phyloP scores from a whole-genome alignment of 2,888 invertebrate species.

The Tridacna gigas region DNA sequence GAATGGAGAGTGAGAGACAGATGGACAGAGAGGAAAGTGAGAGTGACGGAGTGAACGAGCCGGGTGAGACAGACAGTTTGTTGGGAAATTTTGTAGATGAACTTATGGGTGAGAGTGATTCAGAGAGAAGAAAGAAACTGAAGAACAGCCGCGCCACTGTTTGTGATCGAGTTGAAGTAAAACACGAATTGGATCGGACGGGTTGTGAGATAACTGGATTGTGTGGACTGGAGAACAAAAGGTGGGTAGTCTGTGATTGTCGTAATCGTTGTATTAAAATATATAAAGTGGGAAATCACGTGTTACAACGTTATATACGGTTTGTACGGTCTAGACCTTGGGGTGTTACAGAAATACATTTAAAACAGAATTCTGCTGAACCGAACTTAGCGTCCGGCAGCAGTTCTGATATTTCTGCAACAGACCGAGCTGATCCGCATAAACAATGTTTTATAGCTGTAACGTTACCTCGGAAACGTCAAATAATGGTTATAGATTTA shows the following conservation, averaged over 20 bases:
- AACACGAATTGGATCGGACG: constrained; percentile 4
- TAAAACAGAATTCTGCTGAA: constrained; percentile 1
- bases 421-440: constrained; percentile 3
- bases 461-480: neutral
- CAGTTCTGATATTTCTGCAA: constrained; percentile 4
- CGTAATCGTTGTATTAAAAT: constrained; percentile 9
- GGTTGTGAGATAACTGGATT: constrained; percentile 2
- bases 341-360: constrained; percentile 10
- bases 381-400: constrained; percentile 13
- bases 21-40: too few species aligned
- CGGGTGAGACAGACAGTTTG: neutral
- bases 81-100: neutral
- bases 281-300: neutral
- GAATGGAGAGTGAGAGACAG: too few species aligned
- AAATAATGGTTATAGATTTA: constrained; percentile 5
- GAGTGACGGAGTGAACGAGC: too few species aligned
- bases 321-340: neutral
- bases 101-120: neutral
- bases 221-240: constrained; percentile 4
- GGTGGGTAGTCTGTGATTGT: constrained; percentile 3
- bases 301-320: constrained; percentile 1
- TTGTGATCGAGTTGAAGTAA: neutral
- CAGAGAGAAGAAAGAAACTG: neutral
- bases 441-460: neutral
- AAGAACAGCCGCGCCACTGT: neutral